phyloP scores from a whole-genome alignment of 2,888 invertebrate species.

The Caradrina kadenii region DNA sequence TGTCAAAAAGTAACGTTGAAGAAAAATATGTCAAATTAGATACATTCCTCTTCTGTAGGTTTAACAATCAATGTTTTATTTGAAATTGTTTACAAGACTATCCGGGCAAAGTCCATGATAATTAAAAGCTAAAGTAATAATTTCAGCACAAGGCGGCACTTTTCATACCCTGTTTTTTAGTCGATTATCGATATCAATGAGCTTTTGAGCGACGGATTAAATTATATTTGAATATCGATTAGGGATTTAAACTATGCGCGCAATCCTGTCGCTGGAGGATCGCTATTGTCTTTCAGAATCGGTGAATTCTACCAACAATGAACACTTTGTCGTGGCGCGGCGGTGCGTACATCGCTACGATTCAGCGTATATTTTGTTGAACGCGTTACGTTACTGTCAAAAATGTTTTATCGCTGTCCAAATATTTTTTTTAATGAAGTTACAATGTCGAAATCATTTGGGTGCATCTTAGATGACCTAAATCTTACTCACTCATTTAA shows the following conservation, averaged over 20 bases:
- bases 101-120: constrained; percentile 2
- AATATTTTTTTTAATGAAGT: constrained; percentile 30
- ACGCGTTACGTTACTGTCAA: constrained; percentile 49
- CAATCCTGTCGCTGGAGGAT: constrained; percentile 68
- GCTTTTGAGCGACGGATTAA: constrained; percentile 68
- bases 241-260: constrained; percentile 71
- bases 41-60: constrained; percentile 37
- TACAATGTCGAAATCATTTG: background rate
- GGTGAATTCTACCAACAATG: constrained; percentile 75
- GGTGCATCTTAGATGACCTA: constrained; percentile 4
- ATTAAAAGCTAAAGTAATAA: constrained; percentile 21
- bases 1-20: constrained; percentile 73
- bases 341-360: constrained; percentile 67
- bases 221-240: constrained; percentile 75
- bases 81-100: constrained; percentile 9
- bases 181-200: constrained; percentile 57
- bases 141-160: constrained; percentile 20
- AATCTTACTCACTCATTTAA: background rate
- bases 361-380: constrained; percentile 57
- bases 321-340: constrained; percentile 75
- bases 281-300: constrained; percentile 80
- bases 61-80: constrained; percentile 16
- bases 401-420: constrained; percentile 29
- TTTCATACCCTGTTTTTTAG: constrained; percentile 43
- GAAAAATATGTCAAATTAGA: constrained; percentile 69